Percentiles rank a stretch among this genome's conserved stretches.
Evolutionary conservation across 2,113 vertebrate genomes (phyloP).

Genomic region (Chroicocephalus ridibundus): DNA sequence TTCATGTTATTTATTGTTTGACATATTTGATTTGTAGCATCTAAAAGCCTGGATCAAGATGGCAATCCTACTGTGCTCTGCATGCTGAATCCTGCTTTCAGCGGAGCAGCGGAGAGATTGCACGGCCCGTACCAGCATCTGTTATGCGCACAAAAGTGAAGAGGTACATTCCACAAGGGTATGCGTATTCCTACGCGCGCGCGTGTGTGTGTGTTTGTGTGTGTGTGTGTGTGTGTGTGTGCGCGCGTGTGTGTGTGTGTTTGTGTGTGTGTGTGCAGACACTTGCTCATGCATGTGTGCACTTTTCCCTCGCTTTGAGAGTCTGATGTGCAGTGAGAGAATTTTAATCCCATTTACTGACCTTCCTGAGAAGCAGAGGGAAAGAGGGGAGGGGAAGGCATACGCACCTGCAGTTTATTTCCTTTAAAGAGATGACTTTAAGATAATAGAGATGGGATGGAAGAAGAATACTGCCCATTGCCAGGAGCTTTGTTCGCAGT

Average conservation of each 20-base stretch:
- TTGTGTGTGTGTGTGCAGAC: not conserved
- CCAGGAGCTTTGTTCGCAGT: conserved; percentile 61
- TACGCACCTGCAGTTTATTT: conserved; percentile 72
- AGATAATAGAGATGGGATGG: conserved; percentile 61
- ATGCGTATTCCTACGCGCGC: accelerated
- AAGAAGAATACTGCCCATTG: conserved; percentile 55
- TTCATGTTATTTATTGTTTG: not conserved
- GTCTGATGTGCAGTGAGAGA: conserved; percentile 15
- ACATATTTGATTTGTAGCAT: not conserved
- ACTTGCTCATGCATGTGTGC: not conserved
- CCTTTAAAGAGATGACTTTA: conserved; percentile 60
- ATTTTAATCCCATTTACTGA: conserved; percentile 67
- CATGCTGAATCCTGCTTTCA: not conserved
- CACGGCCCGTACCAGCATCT: not conserved
- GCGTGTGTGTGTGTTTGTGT: not conserved
- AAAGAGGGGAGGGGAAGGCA: not conserved
- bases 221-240: too few species aligned
- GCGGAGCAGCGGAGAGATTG: not conserved
- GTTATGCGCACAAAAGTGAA: not conserved
- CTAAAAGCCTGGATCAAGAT: not conserved
- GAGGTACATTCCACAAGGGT: not conserved
- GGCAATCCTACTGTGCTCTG: not conserved
- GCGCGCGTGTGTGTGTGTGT: accelerated
- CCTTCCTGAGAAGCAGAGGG: conserved; percentile 60
- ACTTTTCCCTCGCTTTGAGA: not conserved